Conservation (phyloP, 2,113 vertebrate genomes). For the Lethenteron reissneri region DNA sequence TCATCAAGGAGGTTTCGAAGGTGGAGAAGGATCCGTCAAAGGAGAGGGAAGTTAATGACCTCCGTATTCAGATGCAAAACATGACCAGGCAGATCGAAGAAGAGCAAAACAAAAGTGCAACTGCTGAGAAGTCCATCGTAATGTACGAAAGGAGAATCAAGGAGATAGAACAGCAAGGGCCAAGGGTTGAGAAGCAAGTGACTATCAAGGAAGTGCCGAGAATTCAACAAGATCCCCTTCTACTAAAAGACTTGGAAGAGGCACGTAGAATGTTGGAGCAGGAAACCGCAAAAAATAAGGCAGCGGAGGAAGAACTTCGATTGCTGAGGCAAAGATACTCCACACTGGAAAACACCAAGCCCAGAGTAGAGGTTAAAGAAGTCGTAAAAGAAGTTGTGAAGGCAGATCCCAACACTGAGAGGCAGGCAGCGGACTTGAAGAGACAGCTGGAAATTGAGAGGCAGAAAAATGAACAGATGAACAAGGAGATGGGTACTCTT, state of each 20-base stretch:
- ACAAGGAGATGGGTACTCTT: not conserved
- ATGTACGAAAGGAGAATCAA: not conserved
- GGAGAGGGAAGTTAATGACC: slow-evolving; percentile 30
- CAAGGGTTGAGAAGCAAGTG: no score
- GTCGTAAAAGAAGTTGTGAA: slow-evolving; percentile 79
- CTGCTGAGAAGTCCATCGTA: not conserved
- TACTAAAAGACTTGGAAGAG: slow-evolving; percentile 23
- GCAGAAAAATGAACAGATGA: not conserved
- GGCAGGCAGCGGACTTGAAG: not conserved
- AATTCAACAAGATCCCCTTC: no score
- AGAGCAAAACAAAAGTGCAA: not conserved
- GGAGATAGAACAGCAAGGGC: no score
- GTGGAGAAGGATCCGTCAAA: slow-evolving; percentile 59
- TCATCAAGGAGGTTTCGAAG: slow-evolving; percentile 67
- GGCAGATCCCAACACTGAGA: slow-evolving; percentile 42
- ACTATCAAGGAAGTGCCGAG: no score
- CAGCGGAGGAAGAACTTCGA: slow-evolving; percentile 54
- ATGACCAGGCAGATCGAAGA: not conserved
- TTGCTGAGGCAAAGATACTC: slow-evolving; percentile 51
- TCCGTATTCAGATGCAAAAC: slow-evolving; percentile 30
- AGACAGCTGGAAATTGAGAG: slow-evolving; percentile 15
- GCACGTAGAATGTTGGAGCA: slow-evolving; percentile 31
- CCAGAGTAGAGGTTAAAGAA: slow-evolving; percentile 74
- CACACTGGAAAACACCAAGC: slow-evolving; percentile 58
- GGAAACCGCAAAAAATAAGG: slow-evolving; percentile 45